phyloP scores from a whole-genome alignment of 2,888 invertebrate species.

The Sesia bembeciformis region DNA sequence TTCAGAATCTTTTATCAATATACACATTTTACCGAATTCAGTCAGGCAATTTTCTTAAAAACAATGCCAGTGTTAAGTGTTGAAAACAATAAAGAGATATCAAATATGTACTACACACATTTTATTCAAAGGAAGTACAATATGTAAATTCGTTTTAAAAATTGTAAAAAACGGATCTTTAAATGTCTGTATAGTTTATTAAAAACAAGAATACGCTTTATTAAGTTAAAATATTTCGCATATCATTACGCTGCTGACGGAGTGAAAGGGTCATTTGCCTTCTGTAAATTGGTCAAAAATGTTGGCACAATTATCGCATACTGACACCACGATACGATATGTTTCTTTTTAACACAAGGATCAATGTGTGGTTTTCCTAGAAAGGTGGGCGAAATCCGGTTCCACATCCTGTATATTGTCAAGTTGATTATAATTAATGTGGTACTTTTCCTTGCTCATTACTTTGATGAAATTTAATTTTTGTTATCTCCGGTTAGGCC shows the following conservation, averaged over 20 bases:
- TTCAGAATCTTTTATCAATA: too few relatives aligned
- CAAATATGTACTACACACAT: not conserved
- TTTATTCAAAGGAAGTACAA: not conserved
- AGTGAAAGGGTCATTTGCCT: conserved; percentile 31
- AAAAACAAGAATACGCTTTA: not conserved
- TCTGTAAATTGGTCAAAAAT: conserved; percentile 18
- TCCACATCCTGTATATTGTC: conserved; percentile 10
- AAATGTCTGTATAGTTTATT: not conserved
- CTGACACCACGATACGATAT: conserved; percentile 4
- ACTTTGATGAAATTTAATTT: too few relatives aligned
- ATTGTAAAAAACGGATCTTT: not conserved
- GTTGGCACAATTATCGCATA: conserved; percentile 6
- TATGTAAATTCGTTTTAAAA: not conserved
- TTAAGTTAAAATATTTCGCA: conserved; percentile 10
- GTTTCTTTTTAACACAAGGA: conserved; percentile 7
- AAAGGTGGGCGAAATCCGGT: conserved; percentile 14
- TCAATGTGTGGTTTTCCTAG: conserved; percentile 16
- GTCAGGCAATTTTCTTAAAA: too few relatives aligned
- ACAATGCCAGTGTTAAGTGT: not conserved
- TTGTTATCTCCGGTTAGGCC: too few relatives aligned
- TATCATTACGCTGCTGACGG: conserved; percentile 11
- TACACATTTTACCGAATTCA: too few relatives aligned
- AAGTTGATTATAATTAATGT: not conserved
- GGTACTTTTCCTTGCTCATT: too few relatives aligned
- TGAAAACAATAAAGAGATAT: not conserved